Evolutionary conservation across 2,888 invertebrate species (phyloP).

Genomic region (Trissoscelio sp.): DNA sequence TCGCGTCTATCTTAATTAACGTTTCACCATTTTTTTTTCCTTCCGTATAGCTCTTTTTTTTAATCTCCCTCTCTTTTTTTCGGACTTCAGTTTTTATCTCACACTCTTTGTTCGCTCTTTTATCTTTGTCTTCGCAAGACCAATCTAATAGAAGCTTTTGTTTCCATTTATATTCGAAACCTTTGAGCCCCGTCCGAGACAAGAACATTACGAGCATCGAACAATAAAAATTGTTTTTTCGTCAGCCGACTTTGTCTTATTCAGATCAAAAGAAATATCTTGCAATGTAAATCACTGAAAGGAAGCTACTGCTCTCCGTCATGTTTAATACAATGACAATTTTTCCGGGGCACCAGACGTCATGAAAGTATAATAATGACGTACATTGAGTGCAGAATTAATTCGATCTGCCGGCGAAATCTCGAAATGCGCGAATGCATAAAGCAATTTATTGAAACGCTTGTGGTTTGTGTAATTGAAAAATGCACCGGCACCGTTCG

Average conservation of each 20-base stretch:
- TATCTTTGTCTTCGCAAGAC: conserved; percentile 15
- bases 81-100: conserved; percentile 40
- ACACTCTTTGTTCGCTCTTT: conserved; percentile 23
- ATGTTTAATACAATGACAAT: conserved; percentile 36
- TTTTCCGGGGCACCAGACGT: conserved; percentile 25
- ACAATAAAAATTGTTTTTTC: conserved; percentile 62
- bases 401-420: conserved; percentile 40
- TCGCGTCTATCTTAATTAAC: conserved; percentile 61
- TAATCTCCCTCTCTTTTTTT: neutral
- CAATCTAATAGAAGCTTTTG: conserved; percentile 58
- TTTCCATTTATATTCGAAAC: conserved; percentile 51
- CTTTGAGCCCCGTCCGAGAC: conserved; percentile 51
- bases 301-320: conserved; percentile 26
- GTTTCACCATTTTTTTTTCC: conserved; percentile 24
- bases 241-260: conserved; percentile 47
- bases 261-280: conserved; percentile 56
- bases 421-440: conserved; percentile 28
- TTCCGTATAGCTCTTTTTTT: neutral
- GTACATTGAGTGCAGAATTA: neutral
- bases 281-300: conserved; percentile 45
- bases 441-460: conserved; percentile 33
- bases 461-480: conserved; percentile 27
- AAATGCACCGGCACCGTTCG: conserved; percentile 27
- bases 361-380: conserved; percentile 44
- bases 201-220: conserved; percentile 44